Conservation (phyloP, 2,888 invertebrate species). For the Macrophya alboannulata region DNA sequence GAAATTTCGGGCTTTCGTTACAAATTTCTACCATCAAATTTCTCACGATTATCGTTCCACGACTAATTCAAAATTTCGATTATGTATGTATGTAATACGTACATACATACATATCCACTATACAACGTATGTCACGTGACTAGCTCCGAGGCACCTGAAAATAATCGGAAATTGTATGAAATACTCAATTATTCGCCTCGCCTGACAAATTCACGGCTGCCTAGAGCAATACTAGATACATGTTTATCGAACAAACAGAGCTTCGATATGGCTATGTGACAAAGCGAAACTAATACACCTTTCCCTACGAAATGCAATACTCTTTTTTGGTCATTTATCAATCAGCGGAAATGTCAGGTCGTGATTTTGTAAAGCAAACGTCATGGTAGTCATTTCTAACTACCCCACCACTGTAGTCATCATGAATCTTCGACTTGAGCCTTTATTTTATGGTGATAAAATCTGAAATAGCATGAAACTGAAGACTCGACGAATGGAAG, state of each 20-base stretch:
- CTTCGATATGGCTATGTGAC: background rate
- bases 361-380: too few species aligned
- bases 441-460: background rate
- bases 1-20: background rate
- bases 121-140: conserved; percentile 15
- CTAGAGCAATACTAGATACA: background rate
- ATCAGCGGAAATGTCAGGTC: background rate
- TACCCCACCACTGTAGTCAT: background rate
- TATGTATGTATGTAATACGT: background rate
- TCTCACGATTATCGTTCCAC: background rate
- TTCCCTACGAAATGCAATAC: background rate
- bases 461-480: background rate
- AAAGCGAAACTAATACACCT: conserved; percentile 15
- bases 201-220: conserved; percentile 36
- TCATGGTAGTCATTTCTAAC: too few species aligned
- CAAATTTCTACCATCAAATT: background rate
- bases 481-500: background rate
- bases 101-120: too few species aligned
- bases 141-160: conserved; percentile 20
- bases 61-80: background rate
- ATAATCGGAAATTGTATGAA: conserved; percentile 29
- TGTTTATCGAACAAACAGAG: conserved; percentile 30
- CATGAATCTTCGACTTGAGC: background rate
- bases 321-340: background rate
- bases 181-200: conserved; percentile 36